These are phyloP conservation scores for Mus caroli DNA, from an alignment of 2,797 vertebrate genomes.

Conservation along the genomic window DNA sequence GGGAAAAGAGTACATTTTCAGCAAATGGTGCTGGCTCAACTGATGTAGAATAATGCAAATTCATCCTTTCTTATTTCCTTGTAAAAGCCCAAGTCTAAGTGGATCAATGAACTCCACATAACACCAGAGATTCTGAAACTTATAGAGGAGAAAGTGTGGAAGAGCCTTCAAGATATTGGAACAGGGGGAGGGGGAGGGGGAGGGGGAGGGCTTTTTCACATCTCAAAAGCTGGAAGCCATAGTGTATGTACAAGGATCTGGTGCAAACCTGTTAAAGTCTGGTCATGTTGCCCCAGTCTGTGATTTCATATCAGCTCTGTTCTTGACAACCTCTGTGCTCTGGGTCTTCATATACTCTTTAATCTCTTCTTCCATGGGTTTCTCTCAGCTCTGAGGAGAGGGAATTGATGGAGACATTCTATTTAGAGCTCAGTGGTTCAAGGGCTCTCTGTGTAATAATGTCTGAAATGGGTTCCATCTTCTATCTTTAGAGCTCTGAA, in stretches of 20 bases:
- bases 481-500: neutral
- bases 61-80: too few species aligned
- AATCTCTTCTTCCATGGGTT: too few species aligned
- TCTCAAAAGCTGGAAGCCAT: neutral
- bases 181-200: too few species aligned
- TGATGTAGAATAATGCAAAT: too few species aligned
- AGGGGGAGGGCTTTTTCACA: neutral
- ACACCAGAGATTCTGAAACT: too few species aligned
- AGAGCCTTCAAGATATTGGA: too few species aligned
- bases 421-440: neutral
- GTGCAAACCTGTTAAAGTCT: neutral
- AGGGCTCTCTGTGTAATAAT: neutral
- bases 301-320: neutral
- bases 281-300: neutral
- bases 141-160: too few species aligned
- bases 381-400: neutral
- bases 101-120: too few species aligned
- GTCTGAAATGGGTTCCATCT: neutral
- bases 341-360: neutral
- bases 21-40: too few species aligned
- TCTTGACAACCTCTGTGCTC: too few species aligned
- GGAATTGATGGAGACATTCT: neutral
- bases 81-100: too few species aligned
- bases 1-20: too few species aligned
- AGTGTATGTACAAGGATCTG: rapidly evolving